A percentile compares a stretch with the other conserved stretches of the same genome.
These are phyloP conservation scores for Excalfactoria chinensis DNA, from an alignment of 2,113 vertebrate genomes.

Conservation along the genomic window DNA sequence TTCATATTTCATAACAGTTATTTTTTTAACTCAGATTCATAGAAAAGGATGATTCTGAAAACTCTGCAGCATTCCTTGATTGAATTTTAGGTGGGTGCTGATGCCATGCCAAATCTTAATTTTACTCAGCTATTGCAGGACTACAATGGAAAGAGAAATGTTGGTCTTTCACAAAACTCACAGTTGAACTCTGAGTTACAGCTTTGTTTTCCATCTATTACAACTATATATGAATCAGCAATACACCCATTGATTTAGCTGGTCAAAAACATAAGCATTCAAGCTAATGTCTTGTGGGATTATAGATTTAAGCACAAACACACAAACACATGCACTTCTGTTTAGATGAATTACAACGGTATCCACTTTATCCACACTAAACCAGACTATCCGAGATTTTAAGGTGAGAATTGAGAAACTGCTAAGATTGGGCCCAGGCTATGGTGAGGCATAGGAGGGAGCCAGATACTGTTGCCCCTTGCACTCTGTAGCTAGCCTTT, in stretches of 20 bases:
- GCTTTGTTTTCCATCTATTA: background rate
- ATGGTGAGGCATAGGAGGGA: accelerated
- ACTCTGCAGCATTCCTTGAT: background rate
- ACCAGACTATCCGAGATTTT: background rate
- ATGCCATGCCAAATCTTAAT: accelerated
- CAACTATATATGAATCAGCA: background rate
- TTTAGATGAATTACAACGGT: background rate
- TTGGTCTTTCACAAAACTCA: background rate
- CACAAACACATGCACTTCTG: background rate
- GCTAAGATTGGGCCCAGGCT: background rate
- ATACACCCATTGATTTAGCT: background rate
- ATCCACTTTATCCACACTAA: background rate
- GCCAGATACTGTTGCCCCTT: background rate
- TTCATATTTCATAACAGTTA: background rate
- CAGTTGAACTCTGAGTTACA: background rate
- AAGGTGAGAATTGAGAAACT: background rate
- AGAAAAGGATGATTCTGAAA: background rate
- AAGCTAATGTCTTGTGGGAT: slow-evolving; percentile 14
- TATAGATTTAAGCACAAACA: background rate
- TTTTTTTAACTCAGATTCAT: background rate
- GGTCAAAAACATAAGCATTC: background rate
- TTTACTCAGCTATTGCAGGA: background rate
- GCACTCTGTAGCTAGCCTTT: background rate
- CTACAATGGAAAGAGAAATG: background rate
- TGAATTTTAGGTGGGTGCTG: background rate